Base-by-base conservation (phyloP, 92 coral and sea anemone genomes). In the Paramuricea clavata region DNA sequence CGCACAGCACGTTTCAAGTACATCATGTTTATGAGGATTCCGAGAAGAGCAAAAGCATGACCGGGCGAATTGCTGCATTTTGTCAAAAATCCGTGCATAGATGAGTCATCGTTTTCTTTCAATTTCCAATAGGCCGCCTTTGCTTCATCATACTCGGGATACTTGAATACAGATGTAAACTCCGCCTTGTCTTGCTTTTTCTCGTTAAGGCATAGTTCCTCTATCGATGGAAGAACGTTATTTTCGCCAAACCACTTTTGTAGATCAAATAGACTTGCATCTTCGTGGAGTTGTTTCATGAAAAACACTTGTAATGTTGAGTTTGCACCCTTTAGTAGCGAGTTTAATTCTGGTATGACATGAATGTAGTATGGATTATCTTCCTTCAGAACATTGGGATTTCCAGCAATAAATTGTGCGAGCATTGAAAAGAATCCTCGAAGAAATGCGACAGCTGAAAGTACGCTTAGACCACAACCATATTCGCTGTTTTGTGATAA, bases 401-500 rank as follows among this genome's bases (percentile, higher is more conserved):
- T 73, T 76, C 33, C 43, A 41, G 69, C 76, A 80, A 97, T 39
- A 54, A 95, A 86, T 54, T 59, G 49, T 10, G 95, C 92, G 54
- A 97, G 65, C 35, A 93, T 87, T 19, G 76, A 6, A 11, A 97
- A 61, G 82, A 94, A 90, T n/a, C 92, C 87, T 86, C 94, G 87
- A 80, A 94, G 62, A 34, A 89, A 93, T 19, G 99, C 95, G 60
- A 89, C 89, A 52, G 98, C 94, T 69, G 94, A 97, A 59, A 97
- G 62, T 28, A 93, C 49, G 19, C 43, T 80, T 75, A 97, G 88
- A 21, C 76, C 80, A 34, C 76, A 81, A 33, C 21, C 76, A 43
- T 71, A 12, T 67, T 88, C 90, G 15, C 69, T 73, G 36, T 91
- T 81, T 61, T 88, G 78, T 10, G 83, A 49, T 27, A 94, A 17